Evolutionary conservation across 2,888 invertebrate genomes (phyloP), one percentile per base, ranked within the genome.

Genomic region (Philhelius pedissequus): DNA sequence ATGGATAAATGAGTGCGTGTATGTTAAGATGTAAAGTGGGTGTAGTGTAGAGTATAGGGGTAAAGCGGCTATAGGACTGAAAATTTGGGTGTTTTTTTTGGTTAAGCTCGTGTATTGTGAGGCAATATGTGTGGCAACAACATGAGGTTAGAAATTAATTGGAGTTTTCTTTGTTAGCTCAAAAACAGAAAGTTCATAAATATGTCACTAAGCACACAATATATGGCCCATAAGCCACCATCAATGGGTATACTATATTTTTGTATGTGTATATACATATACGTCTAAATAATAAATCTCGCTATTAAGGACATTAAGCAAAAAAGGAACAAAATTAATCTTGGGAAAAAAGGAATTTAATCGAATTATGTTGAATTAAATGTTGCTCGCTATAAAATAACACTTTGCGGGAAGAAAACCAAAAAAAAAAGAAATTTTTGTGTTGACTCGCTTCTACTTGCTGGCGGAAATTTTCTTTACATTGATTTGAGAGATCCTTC

Each of bases 151-250:
- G 62, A 54, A 78, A 83, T 78, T 78, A 74, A 78, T 83, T 83
- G 78, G 56, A 69, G 68, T 68, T 78, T 69, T 74, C 54, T 69
- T 35, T 56, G 78, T 78, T 83, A 74, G 70, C 73, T 69, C 30
- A 48, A 71, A 69, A 73, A 45, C 73, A 43, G 35, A 64, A 74
- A 83, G 82, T 83, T 83, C 54, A 83, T 78, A 78, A 83, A 83
- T 83, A 70, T 78, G 78, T 83, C 82, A 78, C 78, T 74, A 74
- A 78, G 64, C 38, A 62, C 38, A 78, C 69, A 35, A 78, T 73
- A 82, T 82, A 77, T 69, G 60, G 68, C 32, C 43, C 58, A 62
- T 30, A 40, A 27, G 22, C 20, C 38, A 32, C 32, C 45, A 22
- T 38, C 18, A 22, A n/a, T n/a, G n/a, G n/a, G n/a, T n/a, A n/a